These are phyloP conservation scores for Tupaia tana DNA, from an alignment of 2,113 vertebrate genomes.

Conservation along the genomic window DNA sequence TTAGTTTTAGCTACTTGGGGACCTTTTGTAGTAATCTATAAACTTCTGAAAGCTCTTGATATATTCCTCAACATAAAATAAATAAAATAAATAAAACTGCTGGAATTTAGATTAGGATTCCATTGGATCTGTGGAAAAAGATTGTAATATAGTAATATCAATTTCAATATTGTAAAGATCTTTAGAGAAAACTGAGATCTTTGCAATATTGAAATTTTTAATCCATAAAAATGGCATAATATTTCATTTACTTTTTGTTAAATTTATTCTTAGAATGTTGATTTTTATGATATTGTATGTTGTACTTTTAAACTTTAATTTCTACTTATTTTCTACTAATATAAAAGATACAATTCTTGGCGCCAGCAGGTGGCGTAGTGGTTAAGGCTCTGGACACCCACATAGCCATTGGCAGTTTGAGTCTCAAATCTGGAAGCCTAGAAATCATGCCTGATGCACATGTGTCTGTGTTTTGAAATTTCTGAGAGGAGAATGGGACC, in stretches of 20 bases:
- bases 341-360: no score
- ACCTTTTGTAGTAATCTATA: not conserved
- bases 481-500: no score
- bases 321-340: not conserved
- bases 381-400: no score
- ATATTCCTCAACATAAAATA: constrained; percentile 8
- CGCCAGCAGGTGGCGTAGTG: no score
- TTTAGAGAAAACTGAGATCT: not conserved
- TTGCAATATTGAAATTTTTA: not conserved
- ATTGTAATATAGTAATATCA: no score
- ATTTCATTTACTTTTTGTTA: not conserved
- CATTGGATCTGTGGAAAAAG: not conserved
- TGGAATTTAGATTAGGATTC: not conserved
- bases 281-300: not conserved
- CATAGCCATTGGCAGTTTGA: no score
- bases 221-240: not conserved
- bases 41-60: not conserved
- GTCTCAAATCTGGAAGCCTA: no score
- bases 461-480: no score
- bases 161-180: no score
- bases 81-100: not conserved
- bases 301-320: not conserved
- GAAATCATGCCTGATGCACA: no score
- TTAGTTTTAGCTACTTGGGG: not conserved
- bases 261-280: not conserved